These are phyloP conservation scores for Sussaba pulchella DNA, from an alignment of 2,888 invertebrate genomes.

Conservation along the genomic window DNA sequence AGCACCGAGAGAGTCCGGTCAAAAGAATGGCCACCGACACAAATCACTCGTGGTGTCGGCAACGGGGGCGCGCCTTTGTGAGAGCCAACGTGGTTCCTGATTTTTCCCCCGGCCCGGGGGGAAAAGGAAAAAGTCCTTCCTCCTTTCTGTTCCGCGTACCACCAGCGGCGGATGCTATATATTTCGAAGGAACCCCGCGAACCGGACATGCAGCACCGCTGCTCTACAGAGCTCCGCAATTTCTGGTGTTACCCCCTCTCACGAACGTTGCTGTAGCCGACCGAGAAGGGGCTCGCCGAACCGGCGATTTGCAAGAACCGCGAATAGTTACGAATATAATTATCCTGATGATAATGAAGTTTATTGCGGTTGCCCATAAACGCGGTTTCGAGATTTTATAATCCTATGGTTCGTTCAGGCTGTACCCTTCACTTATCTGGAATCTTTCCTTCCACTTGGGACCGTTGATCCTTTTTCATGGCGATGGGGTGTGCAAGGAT, in stretches of 20 bases:
- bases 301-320: background rate
- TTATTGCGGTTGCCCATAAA: constrained; percentile 27
- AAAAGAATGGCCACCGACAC: constrained; percentile 82
- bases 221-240: constrained; percentile 26
- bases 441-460: background rate
- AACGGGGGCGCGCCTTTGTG: constrained; percentile 73
- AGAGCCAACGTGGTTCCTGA: constrained; percentile 64
- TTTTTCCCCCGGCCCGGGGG: constrained; percentile 52
- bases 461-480: background rate
- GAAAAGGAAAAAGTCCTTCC: constrained; percentile 59
- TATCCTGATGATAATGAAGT: constrained; percentile 23
- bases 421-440: constrained; percentile 7
- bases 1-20: constrained; percentile 69
- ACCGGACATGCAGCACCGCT: constrained; percentile 37
- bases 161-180: constrained; percentile 25
- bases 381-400: constrained; percentile 13
- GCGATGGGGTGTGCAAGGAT: background rate
- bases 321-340: constrained; percentile 41
- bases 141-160: constrained; percentile 31
- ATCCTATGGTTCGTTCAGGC: background rate
- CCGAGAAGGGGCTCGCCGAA: background rate
- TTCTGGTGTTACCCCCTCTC: constrained; percentile 8
- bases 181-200: constrained; percentile 48
- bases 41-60: constrained; percentile 77
- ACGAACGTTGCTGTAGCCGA: background rate